Base-by-base conservation (phyloP, 2,888 invertebrate genomes). In the Cartodere bifasciata region DNA sequence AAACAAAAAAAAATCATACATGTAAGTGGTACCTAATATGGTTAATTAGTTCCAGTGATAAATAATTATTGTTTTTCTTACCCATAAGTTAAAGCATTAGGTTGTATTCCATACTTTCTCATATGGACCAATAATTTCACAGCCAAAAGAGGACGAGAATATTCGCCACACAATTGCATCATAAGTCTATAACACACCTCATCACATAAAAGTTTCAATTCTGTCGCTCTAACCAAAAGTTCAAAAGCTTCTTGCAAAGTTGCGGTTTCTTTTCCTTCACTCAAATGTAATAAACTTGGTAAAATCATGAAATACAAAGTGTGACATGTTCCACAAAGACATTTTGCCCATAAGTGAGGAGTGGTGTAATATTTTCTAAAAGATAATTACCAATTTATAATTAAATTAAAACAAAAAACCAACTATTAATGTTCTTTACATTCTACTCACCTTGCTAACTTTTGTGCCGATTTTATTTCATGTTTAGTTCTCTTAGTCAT, bases 111-210 rank as follows among this genome's bases (percentile, higher is more conserved):
- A 21, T 82, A 82, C 12, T 85, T 74, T 58, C 91, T 91, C 91
- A 94, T 92, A 24, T 88, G 72, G 52, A 87, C 82, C 45, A 88
- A 64, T 27, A 88, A 63, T 50, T 91, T 88, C 1, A 97, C 94
- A 2, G 98, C 97, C 48, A 98, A 63, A 33, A 91, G 81, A 0
- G 98, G 97, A 52, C 90, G 73, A 34, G 87, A 86, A 56, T 94
- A 87, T 41, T 86, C 78, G 4, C 97, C 94, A 62, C 97, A 98
- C 13, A 98, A 67, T 60, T 97, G 94, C 88, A 98, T 94, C 79
- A 98, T 85, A 29, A 95, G 85, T 36, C 98, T 74, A 60, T 95
- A 98, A 63, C 97, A 97, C 29, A 97, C 87, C 70, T 95, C 95
- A 64, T 95, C 95, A 49, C 87, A 86, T 21, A 83, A 80, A 38